Percentiles rank a stretch among this genome's conserved stretches.
These are phyloP conservation scores for Pygoscelis adeliae DNA, from an alignment of 2,113 vertebrate genomes.

Conservation along the genomic window DNA sequence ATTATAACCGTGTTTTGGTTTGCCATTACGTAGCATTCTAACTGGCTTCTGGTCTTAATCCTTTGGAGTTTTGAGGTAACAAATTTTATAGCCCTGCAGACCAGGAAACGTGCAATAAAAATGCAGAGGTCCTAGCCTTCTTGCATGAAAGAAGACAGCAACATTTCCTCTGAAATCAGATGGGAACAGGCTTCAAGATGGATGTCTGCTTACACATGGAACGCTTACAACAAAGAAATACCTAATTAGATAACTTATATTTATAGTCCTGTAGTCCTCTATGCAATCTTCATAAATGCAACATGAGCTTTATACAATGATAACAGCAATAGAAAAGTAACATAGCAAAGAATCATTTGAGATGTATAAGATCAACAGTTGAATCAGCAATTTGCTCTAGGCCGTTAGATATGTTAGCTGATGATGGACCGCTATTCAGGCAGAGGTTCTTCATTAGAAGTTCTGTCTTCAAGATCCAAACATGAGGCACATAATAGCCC, in stretches of 20 bases:
- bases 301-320: rapidly evolving
- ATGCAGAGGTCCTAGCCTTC: not conserved
- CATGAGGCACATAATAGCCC: not conserved
- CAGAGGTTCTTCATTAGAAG: not conserved
- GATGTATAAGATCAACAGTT: not conserved
- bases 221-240: not conserved
- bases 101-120: not conserved
- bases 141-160: not conserved
- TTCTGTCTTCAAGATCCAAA: not conserved
- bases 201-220: not conserved
- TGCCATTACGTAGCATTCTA: not conserved
- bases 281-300: not conserved
- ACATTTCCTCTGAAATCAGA: not conserved
- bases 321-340: not conserved
- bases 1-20: not conserved
- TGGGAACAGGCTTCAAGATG: not conserved
- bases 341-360: not conserved
- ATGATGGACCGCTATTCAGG: not conserved
- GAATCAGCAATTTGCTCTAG: not conserved
- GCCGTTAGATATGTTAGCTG: not conserved
- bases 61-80: not conserved
- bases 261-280: not conserved
- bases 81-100: not conserved
- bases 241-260: not conserved
- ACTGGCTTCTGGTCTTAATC: not conserved